Percentiles rank a stretch among this genome's conserved stretches.
Conservation (phyloP, 2,888 invertebrate genomes). For the Ectobius pallidus region DNA sequence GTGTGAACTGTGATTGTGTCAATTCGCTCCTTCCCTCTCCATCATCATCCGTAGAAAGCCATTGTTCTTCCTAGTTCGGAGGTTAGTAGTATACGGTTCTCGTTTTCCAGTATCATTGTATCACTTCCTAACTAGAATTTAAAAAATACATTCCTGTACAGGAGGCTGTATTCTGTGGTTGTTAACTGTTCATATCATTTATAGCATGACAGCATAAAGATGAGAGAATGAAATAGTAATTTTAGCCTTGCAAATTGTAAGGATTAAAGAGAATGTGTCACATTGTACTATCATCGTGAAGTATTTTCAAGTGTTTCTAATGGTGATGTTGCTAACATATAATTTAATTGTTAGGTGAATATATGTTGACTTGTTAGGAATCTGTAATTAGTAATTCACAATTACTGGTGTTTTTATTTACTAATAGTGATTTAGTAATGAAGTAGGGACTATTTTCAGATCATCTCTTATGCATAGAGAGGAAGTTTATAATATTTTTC, state of each 20-base stretch:
- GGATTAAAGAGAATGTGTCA: background rate
- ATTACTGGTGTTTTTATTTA: too few relatives aligned
- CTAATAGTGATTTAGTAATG: too few relatives aligned
- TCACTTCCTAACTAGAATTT: background rate
- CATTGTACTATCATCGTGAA: background rate
- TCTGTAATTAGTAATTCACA: too few relatives aligned
- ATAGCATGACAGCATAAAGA: background rate
- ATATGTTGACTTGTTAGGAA: too few relatives aligned
- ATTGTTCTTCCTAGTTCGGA: background rate
- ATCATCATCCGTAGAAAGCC: background rate
- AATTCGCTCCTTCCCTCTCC: background rate
- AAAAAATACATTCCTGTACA: background rate
- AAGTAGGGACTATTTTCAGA: too few relatives aligned
- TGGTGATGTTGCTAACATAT: background rate
- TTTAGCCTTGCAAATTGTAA: background rate
- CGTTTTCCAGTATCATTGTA: background rate
- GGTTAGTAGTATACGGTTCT: background rate
- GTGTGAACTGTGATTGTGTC: background rate
- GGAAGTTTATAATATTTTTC: too few relatives aligned
- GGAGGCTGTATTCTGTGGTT: background rate
- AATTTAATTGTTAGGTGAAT: too few relatives aligned
- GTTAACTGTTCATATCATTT: background rate
- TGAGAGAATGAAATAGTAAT: background rate
- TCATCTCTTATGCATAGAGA: too few relatives aligned
- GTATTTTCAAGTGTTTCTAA: background rate